Conservation (phyloP, 2,888 invertebrate genomes). For the Troilus luridus region DNA sequence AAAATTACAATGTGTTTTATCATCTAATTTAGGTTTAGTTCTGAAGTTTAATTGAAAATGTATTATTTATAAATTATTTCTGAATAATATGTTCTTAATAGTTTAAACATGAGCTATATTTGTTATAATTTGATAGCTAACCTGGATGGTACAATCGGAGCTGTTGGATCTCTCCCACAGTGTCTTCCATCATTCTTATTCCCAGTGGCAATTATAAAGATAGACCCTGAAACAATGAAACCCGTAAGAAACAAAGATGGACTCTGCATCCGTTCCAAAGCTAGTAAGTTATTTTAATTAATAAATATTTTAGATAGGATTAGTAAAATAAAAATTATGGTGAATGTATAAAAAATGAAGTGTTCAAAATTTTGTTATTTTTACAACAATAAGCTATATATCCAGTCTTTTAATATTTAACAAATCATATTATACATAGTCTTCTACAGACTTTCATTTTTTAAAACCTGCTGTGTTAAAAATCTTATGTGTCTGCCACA, state of each 20-base stretch:
- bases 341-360: not conserved
- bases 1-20: too few relatives aligned
- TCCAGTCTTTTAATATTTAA: too few relatives aligned
- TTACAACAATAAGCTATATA: too few relatives aligned
- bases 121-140: constrained; percentile 82
- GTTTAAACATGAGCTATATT: not conserved
- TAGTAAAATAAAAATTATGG: constrained; percentile 1
- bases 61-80: not conserved
- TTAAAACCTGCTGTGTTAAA: too few relatives aligned
- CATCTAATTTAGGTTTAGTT: not conserved
- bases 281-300: constrained; percentile 71
- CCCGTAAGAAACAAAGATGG: constrained; percentile 74
- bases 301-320: not conserved
- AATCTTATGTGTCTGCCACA: too few relatives aligned
- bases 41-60: not conserved
- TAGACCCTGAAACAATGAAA: constrained; percentile 77
- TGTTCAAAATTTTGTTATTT: too few relatives aligned
- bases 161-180: constrained; percentile 91
- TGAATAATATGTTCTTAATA: not conserved
- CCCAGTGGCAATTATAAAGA: constrained; percentile 79
- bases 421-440: too few relatives aligned
- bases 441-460: too few relatives aligned
- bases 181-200: constrained; percentile 75
- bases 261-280: constrained; percentile 83
- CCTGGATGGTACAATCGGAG: constrained; percentile 89